Evolutionary conservation across 2,797 vertebrate genomes (phyloP).

Genomic region (Natrix natrix): DNA sequence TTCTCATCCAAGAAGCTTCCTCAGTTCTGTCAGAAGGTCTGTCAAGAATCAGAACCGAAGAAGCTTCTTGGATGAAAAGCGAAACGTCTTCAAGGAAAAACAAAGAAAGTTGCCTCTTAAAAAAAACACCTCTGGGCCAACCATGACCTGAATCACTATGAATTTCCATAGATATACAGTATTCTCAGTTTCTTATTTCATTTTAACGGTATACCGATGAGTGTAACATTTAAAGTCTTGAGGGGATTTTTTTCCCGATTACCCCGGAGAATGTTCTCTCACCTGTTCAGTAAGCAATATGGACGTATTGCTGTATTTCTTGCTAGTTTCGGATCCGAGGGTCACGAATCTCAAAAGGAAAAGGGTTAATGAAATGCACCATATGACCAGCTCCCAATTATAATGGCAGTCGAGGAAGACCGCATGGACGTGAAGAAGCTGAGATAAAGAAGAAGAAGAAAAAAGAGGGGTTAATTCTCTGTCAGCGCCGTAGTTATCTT

Average conservation of each 20-base stretch:
- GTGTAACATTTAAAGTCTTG: too few species aligned
- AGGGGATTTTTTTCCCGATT: not conserved
- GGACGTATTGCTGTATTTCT: constrained; percentile 99
- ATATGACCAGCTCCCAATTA: constrained; percentile 97
- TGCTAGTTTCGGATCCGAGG: constrained; percentile 97
- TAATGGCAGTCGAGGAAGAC: constrained; percentile 97
- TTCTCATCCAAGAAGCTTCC: not conserved
- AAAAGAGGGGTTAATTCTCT: not conserved
- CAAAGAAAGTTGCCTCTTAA: too few species aligned
- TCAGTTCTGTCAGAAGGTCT: not conserved
- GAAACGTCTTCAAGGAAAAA: too few species aligned
- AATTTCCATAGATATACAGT: too few species aligned
- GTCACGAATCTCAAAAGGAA: constrained; percentile 96
- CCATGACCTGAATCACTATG: too few species aligned
- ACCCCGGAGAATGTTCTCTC: constrained; percentile 24
- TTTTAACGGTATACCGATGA: too few species aligned
- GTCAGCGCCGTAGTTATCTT: not conserved
- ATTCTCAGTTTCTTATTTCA: not conserved
- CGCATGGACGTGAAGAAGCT: constrained; percentile 93
- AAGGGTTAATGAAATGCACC: constrained; percentile 92
- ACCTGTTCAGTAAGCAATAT: constrained; percentile 98
- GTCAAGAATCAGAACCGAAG: too few species aligned
- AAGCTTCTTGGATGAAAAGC: too few species aligned
- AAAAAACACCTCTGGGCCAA: too few species aligned
- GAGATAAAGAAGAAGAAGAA: constrained; percentile 19